A percentile compares a stretch with the other conserved stretches of the same genome.
Conservation (phyloP, 2,888 invertebrate genomes). For the Hirtodrosophila confusa region DNA sequence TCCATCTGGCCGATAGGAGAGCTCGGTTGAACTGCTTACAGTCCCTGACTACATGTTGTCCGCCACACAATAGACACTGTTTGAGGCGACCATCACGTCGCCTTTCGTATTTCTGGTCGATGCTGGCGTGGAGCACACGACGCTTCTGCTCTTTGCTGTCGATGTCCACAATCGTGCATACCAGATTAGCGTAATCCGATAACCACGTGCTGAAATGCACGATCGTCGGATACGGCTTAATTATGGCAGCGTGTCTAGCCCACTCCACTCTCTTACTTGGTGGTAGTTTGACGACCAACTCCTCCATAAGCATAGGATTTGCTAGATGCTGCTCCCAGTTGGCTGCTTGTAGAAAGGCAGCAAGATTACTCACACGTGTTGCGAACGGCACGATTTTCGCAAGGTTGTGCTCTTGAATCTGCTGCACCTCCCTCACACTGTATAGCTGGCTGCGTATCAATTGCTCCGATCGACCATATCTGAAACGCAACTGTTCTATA, state of each 20-base stretch:
- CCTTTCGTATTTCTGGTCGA: neutral
- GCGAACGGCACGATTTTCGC: constrained; percentile 31
- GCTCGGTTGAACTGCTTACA: constrained; percentile 8
- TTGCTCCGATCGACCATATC: neutral
- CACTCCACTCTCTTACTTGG: constrained; percentile 28
- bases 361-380: constrained; percentile 31
- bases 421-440: constrained; percentile 16
- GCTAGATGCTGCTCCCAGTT: constrained; percentile 27
- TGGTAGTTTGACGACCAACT: constrained; percentile 25
- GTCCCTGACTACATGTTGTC: constrained; percentile 7
- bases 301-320: constrained; percentile 33
- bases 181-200: neutral
- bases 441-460: constrained; percentile 28
- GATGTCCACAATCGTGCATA: too few relatives aligned
- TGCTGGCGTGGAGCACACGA: constrained; percentile 3
- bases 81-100: neutral
- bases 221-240: constrained; percentile 11
- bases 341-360: constrained; percentile 23
- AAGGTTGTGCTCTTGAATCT: constrained; percentile 19
- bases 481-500: too few relatives aligned
- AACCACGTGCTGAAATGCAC: constrained; percentile 1
- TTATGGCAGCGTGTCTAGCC: constrained; percentile 7
- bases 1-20: constrained; percentile 11
- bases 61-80: constrained; percentile 15
- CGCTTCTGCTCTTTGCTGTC: neutral